These are phyloP conservation scores for Corapipo altera DNA, from an alignment of 2,113 vertebrate genomes.

Conservation along the genomic window DNA sequence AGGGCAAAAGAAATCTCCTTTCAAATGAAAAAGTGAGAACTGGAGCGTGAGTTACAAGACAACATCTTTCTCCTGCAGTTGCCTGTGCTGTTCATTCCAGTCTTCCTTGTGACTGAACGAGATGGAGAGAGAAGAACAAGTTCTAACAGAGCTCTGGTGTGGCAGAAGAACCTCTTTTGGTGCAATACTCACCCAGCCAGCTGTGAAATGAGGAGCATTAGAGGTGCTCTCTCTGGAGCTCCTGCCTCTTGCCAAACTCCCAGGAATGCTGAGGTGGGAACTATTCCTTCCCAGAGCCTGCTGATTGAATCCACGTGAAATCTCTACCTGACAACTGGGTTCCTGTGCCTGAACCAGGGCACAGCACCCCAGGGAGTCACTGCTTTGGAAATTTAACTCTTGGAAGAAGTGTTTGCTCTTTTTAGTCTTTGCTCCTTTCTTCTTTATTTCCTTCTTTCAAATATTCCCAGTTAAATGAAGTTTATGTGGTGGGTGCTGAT, in stretches of 20 bases:
- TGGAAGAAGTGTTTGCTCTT: not conserved
- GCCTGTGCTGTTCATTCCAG: not conserved
- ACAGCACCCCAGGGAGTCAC: not conserved
- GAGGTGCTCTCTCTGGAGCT: not conserved
- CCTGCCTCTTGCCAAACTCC: not conserved
- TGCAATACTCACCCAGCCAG: not conserved
- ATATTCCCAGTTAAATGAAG: not conserved
- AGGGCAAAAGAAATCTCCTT: not conserved
- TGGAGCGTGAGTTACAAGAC: fast-evolving
- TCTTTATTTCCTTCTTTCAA: not conserved
- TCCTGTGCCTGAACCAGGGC: not conserved
- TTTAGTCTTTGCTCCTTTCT: not conserved
- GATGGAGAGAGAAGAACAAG: not conserved
- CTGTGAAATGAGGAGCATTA: constrained; percentile 22
- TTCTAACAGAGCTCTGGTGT: not conserved
- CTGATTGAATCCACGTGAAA: not conserved
- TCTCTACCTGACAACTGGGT: not conserved
- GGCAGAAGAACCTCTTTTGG: constrained; percentile 3
- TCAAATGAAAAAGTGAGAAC: not conserved
- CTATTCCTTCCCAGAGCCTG: not conserved
- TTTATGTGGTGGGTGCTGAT: too few relatives aligned
- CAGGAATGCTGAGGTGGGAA: not conserved
- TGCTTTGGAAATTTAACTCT: not conserved
- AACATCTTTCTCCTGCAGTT: not conserved
- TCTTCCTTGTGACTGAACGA: not conserved